These are phyloP conservation scores for Cataglyphis albicans DNA, from an alignment of 2,888 invertebrate species.

Conservation along the genomic window DNA sequence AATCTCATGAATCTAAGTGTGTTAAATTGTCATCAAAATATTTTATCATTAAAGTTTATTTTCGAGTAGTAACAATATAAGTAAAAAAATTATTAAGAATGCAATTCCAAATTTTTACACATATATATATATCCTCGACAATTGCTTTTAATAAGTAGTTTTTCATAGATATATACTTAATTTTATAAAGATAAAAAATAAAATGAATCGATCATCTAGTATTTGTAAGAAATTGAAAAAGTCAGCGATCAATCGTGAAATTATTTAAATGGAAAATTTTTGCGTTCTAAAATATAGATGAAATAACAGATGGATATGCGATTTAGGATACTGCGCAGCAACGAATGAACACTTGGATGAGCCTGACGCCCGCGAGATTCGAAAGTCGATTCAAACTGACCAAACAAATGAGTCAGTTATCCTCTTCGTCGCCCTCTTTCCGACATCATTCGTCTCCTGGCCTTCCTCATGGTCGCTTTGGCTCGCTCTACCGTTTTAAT, in stretches of 20 bases:
- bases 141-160: background rate
- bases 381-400: conserved; percentile 75
- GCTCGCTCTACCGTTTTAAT: conserved; percentile 74
- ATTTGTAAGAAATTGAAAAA: background rate
- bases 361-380: conserved; percentile 49
- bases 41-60: background rate
- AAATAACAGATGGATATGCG: conserved; percentile 62
- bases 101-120: background rate
- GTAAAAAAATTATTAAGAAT: background rate
- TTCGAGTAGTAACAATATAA: background rate
- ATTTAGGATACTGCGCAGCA: conserved; percentile 64
- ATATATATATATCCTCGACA: background rate
- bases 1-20: background rate
- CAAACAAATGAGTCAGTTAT: conserved; percentile 82
- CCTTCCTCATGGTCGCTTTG: conserved; percentile 56
- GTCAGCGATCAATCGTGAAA: background rate
- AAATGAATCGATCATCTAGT: background rate
- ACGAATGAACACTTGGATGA: conserved; percentile 51
- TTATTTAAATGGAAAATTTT: conserved; percentile 28
- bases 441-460: conserved; percentile 61
- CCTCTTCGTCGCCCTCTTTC: conserved; percentile 48
- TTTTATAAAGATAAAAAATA: background rate
- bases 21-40: background rate
- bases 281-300: conserved; percentile 42
- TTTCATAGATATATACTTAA: background rate